Base-by-base conservation (phyloP, 2,888 invertebrate species). In the Drosophila tripunctata region DNA sequence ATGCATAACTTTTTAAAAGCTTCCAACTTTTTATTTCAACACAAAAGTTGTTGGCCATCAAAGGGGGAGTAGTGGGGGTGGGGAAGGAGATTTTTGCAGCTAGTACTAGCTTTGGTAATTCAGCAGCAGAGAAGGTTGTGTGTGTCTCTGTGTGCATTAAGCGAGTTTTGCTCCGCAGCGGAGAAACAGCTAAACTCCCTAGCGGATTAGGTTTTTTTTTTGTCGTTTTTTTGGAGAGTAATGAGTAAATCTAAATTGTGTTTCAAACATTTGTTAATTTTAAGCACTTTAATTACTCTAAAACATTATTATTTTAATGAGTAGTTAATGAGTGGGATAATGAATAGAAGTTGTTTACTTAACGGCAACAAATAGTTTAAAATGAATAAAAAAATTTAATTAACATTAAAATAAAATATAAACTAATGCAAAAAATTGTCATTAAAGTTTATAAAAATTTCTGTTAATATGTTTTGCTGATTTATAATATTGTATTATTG, bases 1-100 rank as follows among this genome's bases (percentile, higher is more conserved):
- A 54, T 58, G 50, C 64, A 78, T 54, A 66, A 78, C 62, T 74
- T 75, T 77, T 70, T 66, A 63, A 64, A 77, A 77, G 66, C 58
- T 57, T 4, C 4, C 31, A 70, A 68, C 72, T 78, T 77, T 76
- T 58, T 73, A 47, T 70, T 80, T 62, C 19, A 14, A 30, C 43
- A 38, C 14, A 50, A 68, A 78, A 52, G 68, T 83, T 78, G 68
- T 71, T 77, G 50, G 35, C 33, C 55, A 69, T 36, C 47, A 6
- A 5, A 27, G 27, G 27, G 27, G 10, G 24, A 8, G 24, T 54
- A 24, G 14, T 30, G 10, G 19, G n/a, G 14, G 2, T 5, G 1
- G 10, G n/a, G 27, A 8, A 7, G 36, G 8, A 17, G n/a, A n/a
- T n/a, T n/a, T n/a, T 24, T 8, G 10, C n/a, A n/a, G n/a, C n/a